Evolutionary conservation across 92 coral and sea anemone species (phyloP).

Genomic region (Siderastrea siderea): DNA sequence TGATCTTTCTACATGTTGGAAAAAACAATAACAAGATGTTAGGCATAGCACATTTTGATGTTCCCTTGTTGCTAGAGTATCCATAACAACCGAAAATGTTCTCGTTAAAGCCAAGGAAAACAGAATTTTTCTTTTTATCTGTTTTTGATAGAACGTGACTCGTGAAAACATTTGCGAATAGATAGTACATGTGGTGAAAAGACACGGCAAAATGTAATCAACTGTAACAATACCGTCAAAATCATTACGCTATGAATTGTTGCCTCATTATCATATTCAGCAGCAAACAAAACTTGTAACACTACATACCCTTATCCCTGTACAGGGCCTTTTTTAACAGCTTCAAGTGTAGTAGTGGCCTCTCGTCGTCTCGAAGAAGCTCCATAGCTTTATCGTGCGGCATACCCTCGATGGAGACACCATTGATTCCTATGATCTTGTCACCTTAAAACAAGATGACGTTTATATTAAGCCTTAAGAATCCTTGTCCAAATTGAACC

Average conservation of each 20-base stretch:
- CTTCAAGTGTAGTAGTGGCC: constrained; percentile 18
- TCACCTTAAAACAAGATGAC: constrained; percentile 63
- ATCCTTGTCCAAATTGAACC: too few relatives aligned
- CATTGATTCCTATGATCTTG: constrained; percentile 85
- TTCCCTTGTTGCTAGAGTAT: too few relatives aligned
- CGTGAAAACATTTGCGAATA: too few relatives aligned
- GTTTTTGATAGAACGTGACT: too few relatives aligned
- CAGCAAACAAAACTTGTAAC: neutral
- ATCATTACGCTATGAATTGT: neutral
- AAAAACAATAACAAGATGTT: neutral
- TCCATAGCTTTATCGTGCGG: constrained; percentile 80
- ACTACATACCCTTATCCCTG: constrained; percentile 27
- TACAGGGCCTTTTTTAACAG: constrained; percentile 11
- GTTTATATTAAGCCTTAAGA: too few relatives aligned
- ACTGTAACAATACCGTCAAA: neutral
- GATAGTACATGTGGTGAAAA: too few relatives aligned
- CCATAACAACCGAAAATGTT: too few relatives aligned
- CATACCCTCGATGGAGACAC: constrained; percentile 67
- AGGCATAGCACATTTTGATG: neutral
- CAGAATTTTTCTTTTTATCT: too few relatives aligned
- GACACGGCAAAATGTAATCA: too few relatives aligned
- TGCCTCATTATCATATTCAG: neutral
- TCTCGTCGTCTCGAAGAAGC: constrained; percentile 44
- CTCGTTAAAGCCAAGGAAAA: too few relatives aligned
- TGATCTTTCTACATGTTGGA: neutral